These are phyloP conservation scores for Apotomis capreana DNA, from an alignment of 2,888 invertebrate genomes.

Conservation along the genomic window DNA sequence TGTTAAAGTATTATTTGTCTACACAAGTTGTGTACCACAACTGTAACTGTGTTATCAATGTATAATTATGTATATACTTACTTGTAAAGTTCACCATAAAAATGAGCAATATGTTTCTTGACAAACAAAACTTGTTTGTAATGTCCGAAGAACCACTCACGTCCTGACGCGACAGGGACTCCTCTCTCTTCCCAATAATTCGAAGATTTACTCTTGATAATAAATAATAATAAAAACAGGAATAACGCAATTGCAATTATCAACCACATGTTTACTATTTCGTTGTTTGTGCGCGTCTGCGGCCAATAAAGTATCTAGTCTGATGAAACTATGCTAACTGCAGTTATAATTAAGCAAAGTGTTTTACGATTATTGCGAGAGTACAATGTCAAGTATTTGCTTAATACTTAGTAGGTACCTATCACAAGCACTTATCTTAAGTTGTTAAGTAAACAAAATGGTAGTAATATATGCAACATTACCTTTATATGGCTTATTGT, in stretches of 20 bases:
- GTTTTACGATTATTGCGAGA: conserved; percentile 1
- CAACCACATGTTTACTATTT: conserved; percentile 12
- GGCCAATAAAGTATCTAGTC: not conserved
- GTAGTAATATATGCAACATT: no score
- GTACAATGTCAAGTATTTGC: no score
- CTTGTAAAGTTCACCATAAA: conserved; percentile 54
- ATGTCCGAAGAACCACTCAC: conserved; percentile 50
- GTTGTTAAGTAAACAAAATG: no score
- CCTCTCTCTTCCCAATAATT: conserved; percentile 26
- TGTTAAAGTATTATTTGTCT: conserved; percentile 7
- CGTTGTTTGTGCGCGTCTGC: conserved; percentile 3
- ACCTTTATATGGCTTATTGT: no score
- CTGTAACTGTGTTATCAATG: no score
- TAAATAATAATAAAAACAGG: conserved; percentile 9
- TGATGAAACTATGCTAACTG: no score
- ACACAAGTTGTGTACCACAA: no score
- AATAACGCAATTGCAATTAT: conserved; percentile 12
- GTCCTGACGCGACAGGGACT: conserved; percentile 7
- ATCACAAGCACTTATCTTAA: no score
- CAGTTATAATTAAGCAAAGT: not conserved
- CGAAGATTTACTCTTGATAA: not conserved
- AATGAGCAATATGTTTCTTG: conserved; percentile 50
- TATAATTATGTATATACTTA: conserved; percentile 43
- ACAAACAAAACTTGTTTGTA: conserved; percentile 47
- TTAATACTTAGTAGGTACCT: no score